Conservation (phyloP, 2,797 vertebrate species). For the Mus spretus region DNA sequence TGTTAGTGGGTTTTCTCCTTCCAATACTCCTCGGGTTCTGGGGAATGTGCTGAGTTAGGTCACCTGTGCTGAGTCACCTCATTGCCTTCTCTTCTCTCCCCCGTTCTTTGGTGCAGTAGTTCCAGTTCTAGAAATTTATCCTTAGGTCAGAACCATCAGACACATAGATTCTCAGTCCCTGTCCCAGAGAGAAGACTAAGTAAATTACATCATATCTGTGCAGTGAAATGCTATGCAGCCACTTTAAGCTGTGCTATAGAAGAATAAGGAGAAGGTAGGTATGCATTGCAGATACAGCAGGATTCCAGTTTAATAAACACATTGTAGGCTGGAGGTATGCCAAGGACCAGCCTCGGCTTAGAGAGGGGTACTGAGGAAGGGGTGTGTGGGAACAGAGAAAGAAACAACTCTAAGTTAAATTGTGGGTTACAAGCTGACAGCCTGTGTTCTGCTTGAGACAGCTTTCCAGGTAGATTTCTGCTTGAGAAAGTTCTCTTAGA, state of each 20-base stretch:
- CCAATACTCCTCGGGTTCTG: neutral
- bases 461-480: neutral
- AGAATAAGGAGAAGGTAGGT: neutral
- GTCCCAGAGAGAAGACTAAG: neutral
- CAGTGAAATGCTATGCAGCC: no score
- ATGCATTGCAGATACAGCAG: neutral
- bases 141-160: neutral
- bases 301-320: neutral
- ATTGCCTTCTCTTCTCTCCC: no score
- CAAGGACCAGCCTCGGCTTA: neutral
- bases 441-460: neutral
- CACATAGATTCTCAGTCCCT: neutral
- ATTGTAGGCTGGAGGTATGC: neutral
- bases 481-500: neutral
- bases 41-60: neutral
- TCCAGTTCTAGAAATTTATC: neutral
- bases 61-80: neutral
- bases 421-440: neutral
- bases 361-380: neutral
- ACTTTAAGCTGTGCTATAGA: neutral
- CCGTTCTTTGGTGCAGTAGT: neutral
- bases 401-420: neutral
- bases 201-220: rapidly evolving
- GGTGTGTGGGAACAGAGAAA: neutral
- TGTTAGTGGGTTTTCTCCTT: neutral